These are phyloP conservation scores for Melopsittacus undulatus DNA, from an alignment of 2,797 vertebrate genomes.

Conservation along the genomic window DNA sequence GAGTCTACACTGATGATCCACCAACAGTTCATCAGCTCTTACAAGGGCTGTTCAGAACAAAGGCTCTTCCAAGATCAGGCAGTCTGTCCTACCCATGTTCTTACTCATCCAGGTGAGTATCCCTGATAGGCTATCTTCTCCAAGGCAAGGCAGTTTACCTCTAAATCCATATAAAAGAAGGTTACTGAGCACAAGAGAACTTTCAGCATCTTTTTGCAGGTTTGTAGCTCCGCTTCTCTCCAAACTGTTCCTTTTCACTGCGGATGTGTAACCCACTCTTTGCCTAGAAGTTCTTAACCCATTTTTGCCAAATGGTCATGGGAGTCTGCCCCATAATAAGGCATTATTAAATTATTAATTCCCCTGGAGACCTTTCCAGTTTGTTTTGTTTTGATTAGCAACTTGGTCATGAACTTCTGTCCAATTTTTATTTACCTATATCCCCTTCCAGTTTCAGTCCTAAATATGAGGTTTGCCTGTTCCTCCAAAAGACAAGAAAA, in stretches of 20 bases:
- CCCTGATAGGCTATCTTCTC: background rate
- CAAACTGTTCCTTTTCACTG: background rate
- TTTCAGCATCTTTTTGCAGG: background rate
- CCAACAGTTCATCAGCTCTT: background rate
- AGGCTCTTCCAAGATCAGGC: background rate
- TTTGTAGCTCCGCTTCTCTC: background rate
- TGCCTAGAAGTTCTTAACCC: background rate
- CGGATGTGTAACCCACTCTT: background rate
- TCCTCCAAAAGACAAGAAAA: background rate
- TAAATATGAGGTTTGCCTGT: background rate
- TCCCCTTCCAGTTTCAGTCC: background rate
- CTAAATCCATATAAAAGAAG: background rate
- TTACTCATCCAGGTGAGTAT: background rate
- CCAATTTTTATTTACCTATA: background rate
- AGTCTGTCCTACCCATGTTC: background rate
- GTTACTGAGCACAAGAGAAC: background rate
- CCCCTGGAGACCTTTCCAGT: background rate
- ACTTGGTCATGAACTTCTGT: background rate
- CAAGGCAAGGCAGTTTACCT: background rate
- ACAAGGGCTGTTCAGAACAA: background rate
- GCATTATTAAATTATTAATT: background rate
- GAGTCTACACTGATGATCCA: background rate
- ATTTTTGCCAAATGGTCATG: background rate
- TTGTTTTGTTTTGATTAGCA: background rate
- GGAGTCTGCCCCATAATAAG: background rate